Conservation (phyloP, 2,113 vertebrate species). For the Zosterops borbonicus region DNA sequence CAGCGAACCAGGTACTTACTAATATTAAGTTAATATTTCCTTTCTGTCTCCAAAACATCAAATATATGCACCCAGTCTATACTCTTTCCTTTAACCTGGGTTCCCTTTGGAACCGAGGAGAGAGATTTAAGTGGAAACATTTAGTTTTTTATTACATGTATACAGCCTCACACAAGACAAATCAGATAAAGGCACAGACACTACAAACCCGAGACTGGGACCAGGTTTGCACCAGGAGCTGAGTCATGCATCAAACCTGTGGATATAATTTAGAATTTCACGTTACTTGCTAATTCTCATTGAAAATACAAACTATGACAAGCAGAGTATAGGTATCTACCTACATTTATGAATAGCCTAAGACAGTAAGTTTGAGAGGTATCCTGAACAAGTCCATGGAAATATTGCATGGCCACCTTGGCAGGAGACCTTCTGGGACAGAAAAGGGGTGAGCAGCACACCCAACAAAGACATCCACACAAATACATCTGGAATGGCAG, state of each 20-base stretch:
- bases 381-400: background rate
- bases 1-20: background rate
- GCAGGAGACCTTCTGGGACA: background rate
- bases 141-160: background rate
- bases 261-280: background rate
- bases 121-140: background rate
- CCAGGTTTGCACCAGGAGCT: background rate
- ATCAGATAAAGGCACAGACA: background rate
- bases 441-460: background rate
- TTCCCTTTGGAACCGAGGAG: background rate
- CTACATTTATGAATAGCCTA: background rate
- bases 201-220: accelerated
- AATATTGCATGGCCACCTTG: background rate
- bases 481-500: background rate
- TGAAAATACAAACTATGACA: background rate
- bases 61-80: background rate
- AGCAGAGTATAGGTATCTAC: background rate
- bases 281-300: background rate
- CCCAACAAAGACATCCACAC: no score
- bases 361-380: background rate
- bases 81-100: background rate
- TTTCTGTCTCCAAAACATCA: background rate
- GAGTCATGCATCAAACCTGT: background rate
- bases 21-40: background rate
- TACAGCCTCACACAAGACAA: background rate